Evolutionary conservation across 1,140 invertebrate genomes (phyloP).

Genomic region (Zaprionus ornatus): DNA sequence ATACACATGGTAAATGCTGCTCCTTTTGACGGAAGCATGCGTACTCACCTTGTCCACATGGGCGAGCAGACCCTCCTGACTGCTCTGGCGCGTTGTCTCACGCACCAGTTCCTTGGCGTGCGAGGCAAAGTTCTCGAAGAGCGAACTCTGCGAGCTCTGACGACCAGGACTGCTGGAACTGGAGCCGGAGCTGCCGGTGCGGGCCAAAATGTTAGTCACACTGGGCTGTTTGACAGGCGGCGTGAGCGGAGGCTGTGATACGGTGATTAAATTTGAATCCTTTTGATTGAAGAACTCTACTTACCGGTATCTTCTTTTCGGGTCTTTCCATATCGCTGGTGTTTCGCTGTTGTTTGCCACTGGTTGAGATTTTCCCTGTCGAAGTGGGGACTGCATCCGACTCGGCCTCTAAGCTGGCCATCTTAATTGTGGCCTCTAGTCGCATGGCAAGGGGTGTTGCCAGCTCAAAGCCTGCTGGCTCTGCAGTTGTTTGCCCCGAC

Average conservation of each 20-base stretch:
- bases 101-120: constrained; percentile 94
- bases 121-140: constrained; percentile 93
- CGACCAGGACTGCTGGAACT: constrained; percentile 84
- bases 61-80: constrained; percentile 94
- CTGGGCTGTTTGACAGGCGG: constrained; percentile 86
- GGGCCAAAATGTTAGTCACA: constrained; percentile 87
- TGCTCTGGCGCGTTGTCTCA: constrained; percentile 93
- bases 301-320: constrained; percentile 76
- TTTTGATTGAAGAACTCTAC: background rate
- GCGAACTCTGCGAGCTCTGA: constrained; percentile 91
- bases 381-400: constrained; percentile 38
- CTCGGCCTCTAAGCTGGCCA: constrained; percentile 73
- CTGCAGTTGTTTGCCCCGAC: constrained; percentile 36
- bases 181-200: constrained; percentile 88
- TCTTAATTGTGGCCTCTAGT: constrained; percentile 74
- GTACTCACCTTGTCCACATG: constrained; percentile 93
- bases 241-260: constrained; percentile 83
- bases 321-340: constrained; percentile 62
- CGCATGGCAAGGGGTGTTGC: constrained; percentile 73
- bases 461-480: constrained; percentile 57
- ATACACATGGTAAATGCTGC: constrained; percentile 16
- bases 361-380: constrained; percentile 23
- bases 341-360: constrained; percentile 52
- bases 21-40: background rate
- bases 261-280: no score